Evolutionary conservation across 1,140 invertebrate genomes (phyloP).

Genomic region (Trichonephila clavata): DNA sequence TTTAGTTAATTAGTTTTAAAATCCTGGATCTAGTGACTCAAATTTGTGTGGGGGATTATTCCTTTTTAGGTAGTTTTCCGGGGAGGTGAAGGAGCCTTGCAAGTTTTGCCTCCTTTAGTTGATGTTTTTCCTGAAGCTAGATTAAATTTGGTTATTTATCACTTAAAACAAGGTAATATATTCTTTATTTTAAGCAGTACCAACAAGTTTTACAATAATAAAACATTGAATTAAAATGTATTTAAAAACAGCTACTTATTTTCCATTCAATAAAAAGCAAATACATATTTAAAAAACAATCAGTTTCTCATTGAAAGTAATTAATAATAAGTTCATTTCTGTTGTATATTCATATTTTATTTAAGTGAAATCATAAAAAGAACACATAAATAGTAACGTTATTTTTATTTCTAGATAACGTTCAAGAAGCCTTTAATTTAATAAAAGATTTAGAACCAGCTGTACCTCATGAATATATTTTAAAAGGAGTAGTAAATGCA

Average conservation of each 20-base stretch:
- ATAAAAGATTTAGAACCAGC: constrained; percentile 96
- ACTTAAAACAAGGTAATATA: constrained; percentile 89
- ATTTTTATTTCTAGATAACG: constrained; percentile 85
- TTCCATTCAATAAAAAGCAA: no score
- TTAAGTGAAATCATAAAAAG: no score
- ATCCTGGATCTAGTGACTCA: no score
- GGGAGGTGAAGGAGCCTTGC: constrained; percentile 95
- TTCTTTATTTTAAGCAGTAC: constrained; percentile 23
- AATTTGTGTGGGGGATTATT: no score
- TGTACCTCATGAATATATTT: constrained; percentile 96
- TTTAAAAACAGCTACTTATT: no score
- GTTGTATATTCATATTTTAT: no score
- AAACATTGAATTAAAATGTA: no score
- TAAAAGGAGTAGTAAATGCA: constrained; percentile 97
- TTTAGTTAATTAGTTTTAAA: no score
- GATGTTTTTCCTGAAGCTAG: constrained; percentile 98
- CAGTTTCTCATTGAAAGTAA: no score
- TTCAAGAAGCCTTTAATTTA: constrained; percentile 93
- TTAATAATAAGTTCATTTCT: neutral
- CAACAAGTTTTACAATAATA: no score
- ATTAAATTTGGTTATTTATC: constrained; percentile 97
- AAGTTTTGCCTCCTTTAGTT: constrained; percentile 93
- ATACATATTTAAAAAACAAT: no score
- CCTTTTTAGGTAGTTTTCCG: constrained; percentile 88
- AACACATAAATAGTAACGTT: no score